Base-by-base conservation (phyloP, 2,797 vertebrate genomes). In the Denticeps clupeoides region DNA sequence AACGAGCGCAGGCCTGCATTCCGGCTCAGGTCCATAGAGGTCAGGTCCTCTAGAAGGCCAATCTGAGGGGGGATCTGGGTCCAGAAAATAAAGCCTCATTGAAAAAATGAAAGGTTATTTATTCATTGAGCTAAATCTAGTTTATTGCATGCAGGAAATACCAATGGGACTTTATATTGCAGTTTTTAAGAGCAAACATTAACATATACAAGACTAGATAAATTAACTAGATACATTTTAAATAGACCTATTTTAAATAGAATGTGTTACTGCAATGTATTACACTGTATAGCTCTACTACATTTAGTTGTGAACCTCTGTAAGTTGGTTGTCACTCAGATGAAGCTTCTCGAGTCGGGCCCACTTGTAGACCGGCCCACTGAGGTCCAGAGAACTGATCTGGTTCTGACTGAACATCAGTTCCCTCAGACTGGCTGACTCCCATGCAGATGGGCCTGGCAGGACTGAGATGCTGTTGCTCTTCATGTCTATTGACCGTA, bases 321-420 rank as follows among this genome's bases (percentile, higher is more conserved):
- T 84, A 33, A 99, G 77, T 53, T 81, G 82, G 77, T 99, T 99
- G 69, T 86, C 73, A 31, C 88, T 84, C 42, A 97, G 77, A 59
- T 92, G 88, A 2, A 99, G 77, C 40, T 98, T 98, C 79, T 95
- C 91, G 54, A 99, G 75, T 32, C 90, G 64, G 59, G 81, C 77
- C 95, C 94, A 99, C 1, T 69, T 78, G 63, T 65, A 60, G 9
- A 87, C 68, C 1, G 88, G 85, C 60, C 88, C 87, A 7, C 75
- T 84, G 54, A 99, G 82, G 60, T 97, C 87, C 68, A 99, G 73
- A 18, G 58, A 0, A 0, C 54, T 55, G 59, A 99, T 93, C 21
- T 73, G 68, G 81, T 99, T 99, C 51, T 89, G 71, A 62, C 82
- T 91, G 65, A 99, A 90, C 45, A 95, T 74, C 41, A 99, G 78